These are phyloP conservation scores for Papilio glaucus DNA, from an alignment of 1,140 invertebrate genomes.

Conservation along the genomic window DNA sequence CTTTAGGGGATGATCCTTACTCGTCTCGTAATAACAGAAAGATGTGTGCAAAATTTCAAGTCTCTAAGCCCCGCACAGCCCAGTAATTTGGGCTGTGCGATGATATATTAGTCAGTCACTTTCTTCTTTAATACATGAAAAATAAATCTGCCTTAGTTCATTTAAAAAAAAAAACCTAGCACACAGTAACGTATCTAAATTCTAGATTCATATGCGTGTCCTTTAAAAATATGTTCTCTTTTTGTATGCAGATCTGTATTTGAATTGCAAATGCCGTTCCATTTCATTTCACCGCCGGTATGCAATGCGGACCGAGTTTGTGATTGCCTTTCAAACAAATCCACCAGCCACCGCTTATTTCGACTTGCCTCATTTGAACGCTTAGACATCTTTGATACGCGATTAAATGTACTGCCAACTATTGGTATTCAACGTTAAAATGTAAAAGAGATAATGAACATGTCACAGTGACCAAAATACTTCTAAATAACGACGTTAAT, in stretches of 20 bases:
- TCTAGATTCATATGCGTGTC: neutral
- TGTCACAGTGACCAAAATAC: neutral
- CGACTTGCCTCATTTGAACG: neutral
- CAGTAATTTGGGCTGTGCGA: no score
- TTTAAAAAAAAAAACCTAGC: no score
- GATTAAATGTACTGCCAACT: neutral
- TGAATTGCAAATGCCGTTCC: conserved; percentile 33
- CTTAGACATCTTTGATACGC: neutral
- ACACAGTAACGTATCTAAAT: neutral
- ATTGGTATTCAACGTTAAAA: neutral
- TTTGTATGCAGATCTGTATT: conserved; percentile 27
- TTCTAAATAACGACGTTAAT: neutral
- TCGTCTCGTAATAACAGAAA: no score
- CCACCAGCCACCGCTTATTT: neutral
- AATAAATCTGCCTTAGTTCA: no score
- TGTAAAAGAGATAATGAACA: neutral
- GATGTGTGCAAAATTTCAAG: no score
- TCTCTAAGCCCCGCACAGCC: no score
- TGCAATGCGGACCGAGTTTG: conserved; percentile 31
- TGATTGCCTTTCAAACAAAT: conserved; percentile 30
- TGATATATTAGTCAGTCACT: no score
- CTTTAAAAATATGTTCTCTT: conserved; percentile 29
- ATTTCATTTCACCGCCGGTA: conserved; percentile 21
- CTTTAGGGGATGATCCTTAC: no score
- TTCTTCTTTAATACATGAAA: no score